phyloP scores from a whole-genome alignment of 2,888 invertebrate species.

The Xestia c-nigrum region DNA sequence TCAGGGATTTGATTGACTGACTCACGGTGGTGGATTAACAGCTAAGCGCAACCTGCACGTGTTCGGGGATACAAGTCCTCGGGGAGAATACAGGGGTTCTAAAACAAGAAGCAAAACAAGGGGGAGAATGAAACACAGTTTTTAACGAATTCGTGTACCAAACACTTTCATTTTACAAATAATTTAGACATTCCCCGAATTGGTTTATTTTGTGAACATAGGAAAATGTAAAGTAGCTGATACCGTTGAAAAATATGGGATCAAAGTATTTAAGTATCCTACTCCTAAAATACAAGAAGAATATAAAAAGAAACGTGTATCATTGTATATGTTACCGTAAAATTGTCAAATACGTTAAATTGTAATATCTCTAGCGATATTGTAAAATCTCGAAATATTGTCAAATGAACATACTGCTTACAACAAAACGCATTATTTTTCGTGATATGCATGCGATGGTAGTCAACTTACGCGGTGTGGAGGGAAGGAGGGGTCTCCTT shows the following conservation, averaged over 20 bases:
- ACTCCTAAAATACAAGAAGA: not conserved
- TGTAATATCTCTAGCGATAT: no score
- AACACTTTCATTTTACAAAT: not conserved
- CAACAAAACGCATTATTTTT: no score
- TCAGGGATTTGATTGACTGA: slow-evolving; percentile 32
- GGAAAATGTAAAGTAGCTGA: not conserved
- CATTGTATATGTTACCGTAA: no score
- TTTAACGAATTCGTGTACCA: not conserved
- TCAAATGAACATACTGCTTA: no score
- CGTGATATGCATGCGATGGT: no score
- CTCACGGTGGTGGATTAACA: slow-evolving; percentile 27
- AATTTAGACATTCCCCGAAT: not conserved
- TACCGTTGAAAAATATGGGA: not conserved
- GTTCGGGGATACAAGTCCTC: slow-evolving; percentile 20
- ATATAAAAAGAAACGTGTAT: not conserved
- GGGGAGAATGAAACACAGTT: not conserved
- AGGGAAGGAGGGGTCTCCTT: no score
- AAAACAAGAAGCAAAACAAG: not conserved
- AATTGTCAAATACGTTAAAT: no score
- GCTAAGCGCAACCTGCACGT: slow-evolving; percentile 21
- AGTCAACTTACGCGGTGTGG: no score
- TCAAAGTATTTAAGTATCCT: not conserved
- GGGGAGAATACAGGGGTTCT: slow-evolving; percentile 15
- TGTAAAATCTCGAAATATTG: no score
- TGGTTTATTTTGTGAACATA: not conserved